A percentile compares a stretch with the other conserved stretches of the same genome.
phyloP scores from a whole-genome alignment of 2,797 vertebrate genomes.

The Oreochromis grahami region DNA sequence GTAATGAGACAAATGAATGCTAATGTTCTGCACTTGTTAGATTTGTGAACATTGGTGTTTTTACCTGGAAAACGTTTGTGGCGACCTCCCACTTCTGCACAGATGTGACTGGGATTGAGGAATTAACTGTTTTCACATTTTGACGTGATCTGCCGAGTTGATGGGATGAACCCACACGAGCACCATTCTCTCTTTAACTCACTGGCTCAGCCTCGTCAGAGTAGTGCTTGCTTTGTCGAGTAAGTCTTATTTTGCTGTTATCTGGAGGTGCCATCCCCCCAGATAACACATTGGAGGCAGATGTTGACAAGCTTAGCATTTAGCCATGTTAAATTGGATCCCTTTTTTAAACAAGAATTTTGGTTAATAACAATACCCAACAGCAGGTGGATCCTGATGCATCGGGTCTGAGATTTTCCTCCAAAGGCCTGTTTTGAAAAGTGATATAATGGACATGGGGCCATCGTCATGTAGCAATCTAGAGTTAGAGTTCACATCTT shows the following conservation, averaged over 20 bases:
- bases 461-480: not conserved
- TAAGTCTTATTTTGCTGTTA: not conserved
- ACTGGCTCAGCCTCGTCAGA: not conserved
- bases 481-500: not conserved
- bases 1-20: not conserved
- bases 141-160: not conserved
- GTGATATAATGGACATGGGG: not conserved
- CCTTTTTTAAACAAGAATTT: not conserved
- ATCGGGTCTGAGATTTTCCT: not conserved
- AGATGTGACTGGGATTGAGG: not conserved
- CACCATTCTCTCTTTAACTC: not conserved
- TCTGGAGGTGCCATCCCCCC: not conserved
- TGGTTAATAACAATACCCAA: not conserved
- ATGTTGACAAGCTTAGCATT: not conserved
- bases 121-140: not conserved
- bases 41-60: not conserved
- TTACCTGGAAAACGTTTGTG: not conserved
- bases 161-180: not conserved
- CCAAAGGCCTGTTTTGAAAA: not conserved
- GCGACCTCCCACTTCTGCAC: not conserved
- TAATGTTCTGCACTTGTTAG: not conserved
- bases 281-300: not conserved
- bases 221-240: not conserved
- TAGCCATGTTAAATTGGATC: not conserved
- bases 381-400: not conserved